Evolutionary conservation across 2,113 vertebrate species (phyloP), one percentile per base, ranked within the genome.

Genomic region (Oenanthe melanoleuca): DNA sequence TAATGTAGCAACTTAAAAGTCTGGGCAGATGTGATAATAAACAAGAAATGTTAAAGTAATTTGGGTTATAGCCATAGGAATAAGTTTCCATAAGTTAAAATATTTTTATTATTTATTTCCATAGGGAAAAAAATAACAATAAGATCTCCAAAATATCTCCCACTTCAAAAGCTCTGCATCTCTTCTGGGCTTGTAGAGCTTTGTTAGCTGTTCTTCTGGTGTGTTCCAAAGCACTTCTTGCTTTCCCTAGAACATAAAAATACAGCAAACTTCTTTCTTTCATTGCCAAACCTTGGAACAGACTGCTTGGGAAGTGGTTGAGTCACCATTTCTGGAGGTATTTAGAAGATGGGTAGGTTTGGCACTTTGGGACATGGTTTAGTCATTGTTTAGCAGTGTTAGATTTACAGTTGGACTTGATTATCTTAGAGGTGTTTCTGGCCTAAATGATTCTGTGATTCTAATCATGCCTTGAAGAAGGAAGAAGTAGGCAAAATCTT

Each of bases 331-430:
- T 50, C n/a, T 79, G 50, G 25, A 47, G 20, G n/a, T 33, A 10
- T 33, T 77, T 37, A 50, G 42, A 69, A 65, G 21, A 56, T 4
- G 0, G 5, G 14, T 31, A 56, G 34, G 11, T 10, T 12, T 33
- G 28, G 25, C 1, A 3, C 42, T 79, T 26, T 31, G 25, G 14
- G 33, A 67, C 23, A 3, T 40, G 49, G 12, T 14, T 86, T 82
- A 74, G 42, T 66, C 17, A n/a, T 42, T 34, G 28, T 11, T 73
- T 61, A 23, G 24, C 4, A 44, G 6, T 31, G n/a, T 38, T 44
- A 21, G 12, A 40, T 69, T 69, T 29, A 14, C 0, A 2, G 25
- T 12, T 61, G n/a, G 26, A 44, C 14, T 85, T 1, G 0, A 33
- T 61, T 80, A 19, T 14, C 19, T 73, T 45, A 31, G 38, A 20